A percentile compares a stretch with the other conserved stretches of the same genome.
These are phyloP conservation scores for Hirtodrosophila trivittata DNA, from an alignment of 2,888 invertebrate genomes.

Conservation along the genomic window DNA sequence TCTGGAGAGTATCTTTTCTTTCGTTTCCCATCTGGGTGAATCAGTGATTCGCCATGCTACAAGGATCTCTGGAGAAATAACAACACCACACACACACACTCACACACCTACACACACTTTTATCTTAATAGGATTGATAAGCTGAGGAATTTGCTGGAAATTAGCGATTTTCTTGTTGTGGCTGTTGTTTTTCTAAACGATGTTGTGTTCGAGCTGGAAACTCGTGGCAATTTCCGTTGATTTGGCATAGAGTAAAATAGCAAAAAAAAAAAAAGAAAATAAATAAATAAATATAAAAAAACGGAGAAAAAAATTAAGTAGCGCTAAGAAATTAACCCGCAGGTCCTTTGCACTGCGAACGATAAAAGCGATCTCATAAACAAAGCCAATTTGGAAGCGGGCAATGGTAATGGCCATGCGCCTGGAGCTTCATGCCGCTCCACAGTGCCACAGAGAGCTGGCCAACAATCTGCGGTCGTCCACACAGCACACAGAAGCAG, in stretches of 20 bases:
- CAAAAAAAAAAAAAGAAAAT: background rate
- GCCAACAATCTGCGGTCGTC: conserved; percentile 24
- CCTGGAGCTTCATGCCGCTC: conserved; percentile 14
- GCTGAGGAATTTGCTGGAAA: conserved; percentile 44
- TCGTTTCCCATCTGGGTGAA: conserved; percentile 7
- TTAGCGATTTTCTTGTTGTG: conserved; percentile 23
- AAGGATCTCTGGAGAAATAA: background rate
- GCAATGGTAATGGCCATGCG: conserved; percentile 29
- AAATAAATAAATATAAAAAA: conserved; percentile 34
- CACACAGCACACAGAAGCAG: conserved; percentile 80
- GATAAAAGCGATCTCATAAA: conserved; percentile 79
- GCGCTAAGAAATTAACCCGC: conserved; percentile 79
- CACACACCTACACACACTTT: background rate
- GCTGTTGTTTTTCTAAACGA: too few relatives aligned
- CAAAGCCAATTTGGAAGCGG: conserved; percentile 75
- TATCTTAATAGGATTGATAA: conserved; percentile 49
- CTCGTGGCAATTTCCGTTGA: background rate
- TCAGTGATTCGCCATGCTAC: conserved; percentile 7
- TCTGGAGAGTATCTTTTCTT: background rate
- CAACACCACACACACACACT: conserved; percentile 5
- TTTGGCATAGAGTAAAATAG: background rate
- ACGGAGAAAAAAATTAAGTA: conserved; percentile 67
- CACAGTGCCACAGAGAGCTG: conserved; percentile 1
- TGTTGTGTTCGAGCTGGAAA: background rate
- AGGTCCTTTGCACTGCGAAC: conserved; percentile 62